Evolutionary conservation across 2,888 invertebrate genomes (phyloP).

Genomic region (Arctia plantaginis): DNA sequence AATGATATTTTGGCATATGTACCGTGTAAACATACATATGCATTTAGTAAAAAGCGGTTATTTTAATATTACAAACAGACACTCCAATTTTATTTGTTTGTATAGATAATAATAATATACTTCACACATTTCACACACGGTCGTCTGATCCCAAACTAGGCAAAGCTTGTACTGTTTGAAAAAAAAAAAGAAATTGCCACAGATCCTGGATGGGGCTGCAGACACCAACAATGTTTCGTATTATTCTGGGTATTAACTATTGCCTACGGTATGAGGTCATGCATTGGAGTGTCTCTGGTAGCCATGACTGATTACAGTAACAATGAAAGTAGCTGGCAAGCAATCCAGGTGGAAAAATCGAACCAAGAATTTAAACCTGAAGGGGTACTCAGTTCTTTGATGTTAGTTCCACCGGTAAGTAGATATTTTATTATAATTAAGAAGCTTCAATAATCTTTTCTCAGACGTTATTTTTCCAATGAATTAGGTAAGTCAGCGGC

Average conservation of each 20-base stretch:
- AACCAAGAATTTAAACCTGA: slow-evolving; percentile 32
- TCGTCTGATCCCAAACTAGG: no score
- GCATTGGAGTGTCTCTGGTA: slow-evolving; percentile 88
- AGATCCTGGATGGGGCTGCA: slow-evolving; percentile 69
- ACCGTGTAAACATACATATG: no score
- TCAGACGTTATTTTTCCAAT: not conserved
- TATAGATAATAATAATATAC: no score
- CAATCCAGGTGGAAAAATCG: not conserved
- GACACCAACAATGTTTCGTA: slow-evolving; percentile 87
- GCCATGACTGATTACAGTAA: slow-evolving; percentile 81
- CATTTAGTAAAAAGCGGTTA: no score
- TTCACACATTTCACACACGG: no score
- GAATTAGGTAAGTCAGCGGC: not conserved
- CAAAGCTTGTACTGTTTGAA: no score
- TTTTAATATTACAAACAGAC: no score
- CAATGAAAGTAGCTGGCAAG: not conserved
- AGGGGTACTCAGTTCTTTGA: slow-evolving; percentile 44
- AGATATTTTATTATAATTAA: not conserved
- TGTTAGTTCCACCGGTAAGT: slow-evolving; percentile 49
- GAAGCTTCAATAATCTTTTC: no score
- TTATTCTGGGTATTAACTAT: slow-evolving; percentile 86
- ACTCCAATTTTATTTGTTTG: no score
- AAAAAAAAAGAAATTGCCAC: not conserved
- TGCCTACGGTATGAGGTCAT: slow-evolving; percentile 88
- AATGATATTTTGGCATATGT: no score